Conservation (phyloP, 2,113 vertebrate species). For the Scomber japonicus region DNA sequence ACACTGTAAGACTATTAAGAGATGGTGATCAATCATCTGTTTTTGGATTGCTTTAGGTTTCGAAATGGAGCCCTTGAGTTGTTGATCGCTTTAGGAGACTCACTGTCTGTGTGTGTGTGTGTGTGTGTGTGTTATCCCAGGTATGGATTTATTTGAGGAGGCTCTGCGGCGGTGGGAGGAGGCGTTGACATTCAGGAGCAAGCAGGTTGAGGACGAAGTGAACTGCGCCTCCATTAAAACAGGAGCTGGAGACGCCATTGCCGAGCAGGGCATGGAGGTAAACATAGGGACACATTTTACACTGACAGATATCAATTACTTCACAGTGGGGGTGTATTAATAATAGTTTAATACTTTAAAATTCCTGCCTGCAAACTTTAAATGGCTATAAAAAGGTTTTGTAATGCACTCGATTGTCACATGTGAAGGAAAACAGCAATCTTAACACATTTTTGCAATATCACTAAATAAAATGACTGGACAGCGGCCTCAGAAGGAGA, state of each 20-base stretch:
- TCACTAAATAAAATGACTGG: neutral
- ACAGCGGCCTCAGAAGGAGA: neutral
- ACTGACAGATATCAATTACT: neutral
- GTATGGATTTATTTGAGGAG: constrained; percentile 98
- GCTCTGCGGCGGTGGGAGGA: constrained; percentile 95
- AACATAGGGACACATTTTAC: neutral
- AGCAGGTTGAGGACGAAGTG: constrained; percentile 90
- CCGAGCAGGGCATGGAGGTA: constrained; percentile 94
- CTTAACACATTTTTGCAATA: no score
- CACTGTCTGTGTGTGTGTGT: neutral
- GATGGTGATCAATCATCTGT: no score
- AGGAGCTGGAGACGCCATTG: constrained; percentile 92
- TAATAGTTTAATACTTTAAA: no score
- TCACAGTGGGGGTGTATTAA: no score
- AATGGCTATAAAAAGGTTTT: no score
- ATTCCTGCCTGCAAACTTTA: no score
- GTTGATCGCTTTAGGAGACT: neutral
- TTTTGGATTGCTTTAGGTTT: neutral
- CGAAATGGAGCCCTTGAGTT: neutral
- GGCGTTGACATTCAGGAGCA: constrained; percentile 91
- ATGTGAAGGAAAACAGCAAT: no score
- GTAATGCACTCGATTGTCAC: no score
- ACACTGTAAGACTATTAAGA: no score
- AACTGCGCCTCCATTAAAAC: constrained; percentile 88
- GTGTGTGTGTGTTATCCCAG: constrained; percentile 71